phyloP scores from a whole-genome alignment of 53 echinoderm and acorn worm genomes.

The Arbacia lixula region DNA sequence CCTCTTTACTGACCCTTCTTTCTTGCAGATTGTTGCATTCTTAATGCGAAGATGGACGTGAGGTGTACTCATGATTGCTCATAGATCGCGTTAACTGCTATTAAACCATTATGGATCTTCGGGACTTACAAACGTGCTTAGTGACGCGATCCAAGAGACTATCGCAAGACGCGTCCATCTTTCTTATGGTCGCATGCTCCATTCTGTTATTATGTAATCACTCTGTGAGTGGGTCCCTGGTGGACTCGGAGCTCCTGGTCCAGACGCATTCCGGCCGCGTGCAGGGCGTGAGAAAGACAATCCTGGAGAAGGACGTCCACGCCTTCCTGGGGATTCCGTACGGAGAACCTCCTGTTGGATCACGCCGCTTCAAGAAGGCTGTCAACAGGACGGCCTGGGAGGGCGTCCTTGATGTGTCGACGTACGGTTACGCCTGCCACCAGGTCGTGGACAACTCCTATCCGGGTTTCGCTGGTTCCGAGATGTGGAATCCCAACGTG shows the following conservation, averaged over 20 bases:
- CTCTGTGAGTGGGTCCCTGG: neutral
- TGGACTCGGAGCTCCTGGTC: neutral
- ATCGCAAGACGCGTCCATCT: too few relatives aligned
- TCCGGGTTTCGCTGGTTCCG: constrained; percentile 75
- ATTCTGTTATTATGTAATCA: neutral
- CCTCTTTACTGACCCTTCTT: neutral
- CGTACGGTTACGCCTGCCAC: constrained; percentile 69
- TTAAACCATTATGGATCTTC: too few relatives aligned
- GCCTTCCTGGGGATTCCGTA: constrained; percentile 90
- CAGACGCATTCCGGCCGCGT: constrained; percentile 74
- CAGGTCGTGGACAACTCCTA: constrained; percentile 68
- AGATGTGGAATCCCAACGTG: constrained; percentile 86
- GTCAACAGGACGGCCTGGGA: constrained; percentile 61
- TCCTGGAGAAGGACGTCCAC: constrained; percentile 45
- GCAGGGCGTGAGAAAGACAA: constrained; percentile 67
- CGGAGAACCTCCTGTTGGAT: constrained; percentile 77
- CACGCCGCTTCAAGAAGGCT: constrained; percentile 73
- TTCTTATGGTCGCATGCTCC: too few relatives aligned
- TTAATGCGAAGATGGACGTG: too few relatives aligned
- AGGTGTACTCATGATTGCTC: too few relatives aligned
- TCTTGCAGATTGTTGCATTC: too few relatives aligned
- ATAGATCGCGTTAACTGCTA: too few relatives aligned
- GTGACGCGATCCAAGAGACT: neutral
- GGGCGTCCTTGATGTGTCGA: constrained; percentile 64
- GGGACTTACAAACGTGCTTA: neutral